phyloP scores from a whole-genome alignment of 2,113 vertebrate species.

The Blennius ocellaris region DNA sequence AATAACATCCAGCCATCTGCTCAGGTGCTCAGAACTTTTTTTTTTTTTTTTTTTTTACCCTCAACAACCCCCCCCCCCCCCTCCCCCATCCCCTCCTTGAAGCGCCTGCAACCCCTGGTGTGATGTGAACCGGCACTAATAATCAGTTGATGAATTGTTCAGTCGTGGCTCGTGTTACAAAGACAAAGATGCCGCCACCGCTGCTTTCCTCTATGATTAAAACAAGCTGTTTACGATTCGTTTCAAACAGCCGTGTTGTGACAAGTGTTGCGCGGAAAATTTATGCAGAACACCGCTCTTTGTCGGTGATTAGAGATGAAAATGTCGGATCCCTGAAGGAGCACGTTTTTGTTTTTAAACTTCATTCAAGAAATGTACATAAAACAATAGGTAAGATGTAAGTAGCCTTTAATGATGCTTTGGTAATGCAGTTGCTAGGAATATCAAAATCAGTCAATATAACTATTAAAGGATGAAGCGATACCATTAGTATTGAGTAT shows the following conservation, averaged over 20 bases:
- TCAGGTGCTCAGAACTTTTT: constrained; percentile 41
- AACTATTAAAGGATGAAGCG: background rate
- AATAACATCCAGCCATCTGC: constrained; percentile 73
- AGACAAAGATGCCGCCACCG: constrained; percentile 47
- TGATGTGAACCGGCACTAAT: constrained; percentile 64
- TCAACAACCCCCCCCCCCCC: no score
- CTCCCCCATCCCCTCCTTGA: constrained; percentile 15
- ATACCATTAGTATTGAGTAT: no score
- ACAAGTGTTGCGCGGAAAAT: constrained; percentile 51
- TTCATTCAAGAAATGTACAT: constrained; percentile 55
- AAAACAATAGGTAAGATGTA: constrained; percentile 48
- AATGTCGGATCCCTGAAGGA: constrained; percentile 46
- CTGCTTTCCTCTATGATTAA: constrained; percentile 52
- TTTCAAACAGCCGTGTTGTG: constrained; percentile 50
- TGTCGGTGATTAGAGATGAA: constrained; percentile 67
- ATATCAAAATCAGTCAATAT: constrained; percentile 8
- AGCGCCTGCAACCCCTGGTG: constrained; percentile 47
- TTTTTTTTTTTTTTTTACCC: no score
- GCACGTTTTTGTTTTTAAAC: constrained; percentile 35
- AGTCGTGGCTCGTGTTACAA: constrained; percentile 56
- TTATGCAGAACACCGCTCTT: constrained; percentile 40
- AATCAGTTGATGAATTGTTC: constrained; percentile 70
- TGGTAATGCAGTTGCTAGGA: constrained; percentile 9
- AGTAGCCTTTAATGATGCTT: constrained; percentile 41
- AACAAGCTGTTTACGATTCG: constrained; percentile 61